Conservation (phyloP, 1,140 invertebrate genomes). For the Ridgeia piscesae region DNA sequence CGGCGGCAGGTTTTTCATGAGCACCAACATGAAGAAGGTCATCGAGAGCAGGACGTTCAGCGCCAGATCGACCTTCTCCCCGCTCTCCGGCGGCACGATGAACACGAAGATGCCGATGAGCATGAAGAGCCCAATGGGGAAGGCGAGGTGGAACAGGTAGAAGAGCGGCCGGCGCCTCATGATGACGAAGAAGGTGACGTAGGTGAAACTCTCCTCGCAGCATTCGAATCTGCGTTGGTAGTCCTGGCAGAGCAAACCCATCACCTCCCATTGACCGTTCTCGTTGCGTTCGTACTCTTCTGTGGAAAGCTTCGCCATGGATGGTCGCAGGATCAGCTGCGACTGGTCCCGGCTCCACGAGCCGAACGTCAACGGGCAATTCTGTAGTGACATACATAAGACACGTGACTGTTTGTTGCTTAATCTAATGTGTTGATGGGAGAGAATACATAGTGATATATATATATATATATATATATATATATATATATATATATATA, state of each 20-base stretch:
- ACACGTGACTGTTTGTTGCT: too few relatives aligned
- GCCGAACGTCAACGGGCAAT: background rate
- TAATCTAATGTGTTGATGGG: too few relatives aligned
- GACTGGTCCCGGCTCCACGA: background rate
- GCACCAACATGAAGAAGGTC: conserved; percentile 2
- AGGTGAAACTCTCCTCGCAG: background rate
- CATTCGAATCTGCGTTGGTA: background rate
- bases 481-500: too few relatives aligned
- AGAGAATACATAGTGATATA: too few relatives aligned
- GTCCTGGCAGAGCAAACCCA: background rate
- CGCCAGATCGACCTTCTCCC: conserved; percentile 7
- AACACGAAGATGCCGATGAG: background rate
- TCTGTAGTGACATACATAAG: background rate
- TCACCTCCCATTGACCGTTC: background rate
- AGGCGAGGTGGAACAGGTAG: background rate
- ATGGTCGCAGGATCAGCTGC: background rate
- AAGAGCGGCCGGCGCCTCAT: background rate
- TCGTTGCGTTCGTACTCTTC: background rate
- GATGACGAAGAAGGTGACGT: background rate
- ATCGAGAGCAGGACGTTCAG: background rate
- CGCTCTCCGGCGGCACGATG: conserved; percentile 2
- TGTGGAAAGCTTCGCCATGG: background rate
- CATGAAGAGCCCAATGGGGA: background rate
- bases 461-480: too few relatives aligned
- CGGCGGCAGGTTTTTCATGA: background rate